phyloP scores from a whole-genome alignment of 2,797 vertebrate genomes.

The Phoeniculus purpureus region DNA sequence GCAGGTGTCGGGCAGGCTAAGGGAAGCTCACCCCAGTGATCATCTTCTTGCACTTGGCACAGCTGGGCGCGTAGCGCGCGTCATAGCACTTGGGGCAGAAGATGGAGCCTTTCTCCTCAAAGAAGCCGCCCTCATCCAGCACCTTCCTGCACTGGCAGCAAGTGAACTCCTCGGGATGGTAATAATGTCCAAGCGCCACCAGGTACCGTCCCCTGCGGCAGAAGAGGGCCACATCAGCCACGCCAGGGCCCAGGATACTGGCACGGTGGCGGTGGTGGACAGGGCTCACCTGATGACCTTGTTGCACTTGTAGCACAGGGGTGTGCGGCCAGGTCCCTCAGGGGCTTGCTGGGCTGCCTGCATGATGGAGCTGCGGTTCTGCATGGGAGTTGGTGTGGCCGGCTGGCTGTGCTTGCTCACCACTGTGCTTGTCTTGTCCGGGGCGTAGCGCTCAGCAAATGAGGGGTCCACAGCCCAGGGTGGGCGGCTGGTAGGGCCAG shows the following conservation, averaged over 20 bases:
- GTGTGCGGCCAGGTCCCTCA: slow-evolving; percentile 85
- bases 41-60: slow-evolving; percentile 97
- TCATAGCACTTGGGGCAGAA: slow-evolving; percentile 96
- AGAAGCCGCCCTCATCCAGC: slow-evolving; percentile 96
- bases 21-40: slow-evolving; percentile 88
- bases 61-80: slow-evolving; percentile 91
- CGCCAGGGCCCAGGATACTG: rapidly evolving
- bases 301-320: slow-evolving; percentile 92
- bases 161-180: slow-evolving; percentile 97
- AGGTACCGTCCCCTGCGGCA: slow-evolving; percentile 90
- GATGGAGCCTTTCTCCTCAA: slow-evolving; percentile 94
- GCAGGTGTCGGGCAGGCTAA: not conserved
- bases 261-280: rapidly evolving
- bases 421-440: slow-evolving; percentile 94
- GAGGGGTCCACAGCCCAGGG: slow-evolving; percentile 94
- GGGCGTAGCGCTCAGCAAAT: slow-evolving; percentile 92
- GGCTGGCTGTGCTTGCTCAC: slow-evolving; percentile 94
- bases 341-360: slow-evolving; percentile 90
- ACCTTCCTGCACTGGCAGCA: slow-evolving; percentile 93
- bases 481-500: slow-evolving; percentile 83
- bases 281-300: slow-evolving; percentile 92
- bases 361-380: slow-evolving; percentile 96
- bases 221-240: slow-evolving; percentile 1
- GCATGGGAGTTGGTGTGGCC: slow-evolving; percentile 89
- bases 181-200: slow-evolving; percentile 93